Base-by-base conservation (phyloP, 1,140 invertebrate genomes). In the Geopemphigus sp. region DNA sequence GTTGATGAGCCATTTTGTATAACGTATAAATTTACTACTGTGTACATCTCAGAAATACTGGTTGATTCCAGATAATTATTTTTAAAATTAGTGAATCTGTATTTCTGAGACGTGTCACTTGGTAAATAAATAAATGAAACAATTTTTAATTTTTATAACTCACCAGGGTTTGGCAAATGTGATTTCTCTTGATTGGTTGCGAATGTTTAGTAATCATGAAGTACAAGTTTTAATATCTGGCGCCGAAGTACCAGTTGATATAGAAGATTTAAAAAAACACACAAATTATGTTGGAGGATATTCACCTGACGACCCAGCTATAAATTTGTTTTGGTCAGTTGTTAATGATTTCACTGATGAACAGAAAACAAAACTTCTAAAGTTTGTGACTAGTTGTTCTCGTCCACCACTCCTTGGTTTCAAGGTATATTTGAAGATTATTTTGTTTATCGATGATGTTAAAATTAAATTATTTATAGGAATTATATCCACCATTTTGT, bases 371-470 rank as follows among this genome's bases (percentile, higher is more conserved):
- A 92, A 95, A 83, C 85, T 99, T 17, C 86, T 99, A 0, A 97
- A 98, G 86, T 99, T 99, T 89, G 96, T 98, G 8, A 99, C 97
- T 1, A 97, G 95, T 84, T 98, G 96, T 84, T 98, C 96, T 0
- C 86, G 96, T 83, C 95, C 96, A n/a, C 97, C 97, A 6, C 87
- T 98, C n/a, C 86, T 98, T 26, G 97, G 97, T 19, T 99, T 98
- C 84, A 98, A 97, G 90, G 95, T 93, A 85, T 72, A 47, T 81
- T 82, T 1, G 19, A 47, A 11, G 39, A 66, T 50, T 1, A 22
- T 50, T 26, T 22, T 61, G 32, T 22, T 29, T 39, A 29, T 54
- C 1, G 8, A 39, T 8, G 32, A 17, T 11, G 74, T 45, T 17
- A n/a, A 81, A 72, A 32, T 78, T n/a, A 39, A 29, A 19, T 82